Evolutionary conservation across 1,140 invertebrate genomes (phyloP), one percentile per base, ranked within the genome.

Genomic region (Drepana arcuata): DNA sequence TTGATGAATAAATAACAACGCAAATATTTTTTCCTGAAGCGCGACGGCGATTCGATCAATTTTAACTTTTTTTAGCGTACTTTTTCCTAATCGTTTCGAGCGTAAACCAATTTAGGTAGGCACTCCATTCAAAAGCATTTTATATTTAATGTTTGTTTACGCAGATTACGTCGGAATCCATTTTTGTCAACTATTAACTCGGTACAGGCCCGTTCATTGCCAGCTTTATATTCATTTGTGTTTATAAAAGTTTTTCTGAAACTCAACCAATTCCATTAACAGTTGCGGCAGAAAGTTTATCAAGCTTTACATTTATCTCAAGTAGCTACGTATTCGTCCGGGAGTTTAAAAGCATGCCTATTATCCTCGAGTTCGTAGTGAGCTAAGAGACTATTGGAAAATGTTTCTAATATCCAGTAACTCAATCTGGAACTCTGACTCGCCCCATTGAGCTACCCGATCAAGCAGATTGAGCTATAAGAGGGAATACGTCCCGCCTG

Each of bases 401-500:
- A 45, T 11, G 41, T 41, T 53, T 48, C 45, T 53, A 53, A 43
- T 45, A 48, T 45, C 41, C 42, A 42, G 39, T 41, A 48, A 48
- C 44, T 69, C 60, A 67, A 64, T 65, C 53, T 52, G 46, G 24
- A 13, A 11, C 26, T 16, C 32, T 28, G 26, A 35, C 44, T 14
- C 15, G 32, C 36, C 18, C 9, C 33, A 14, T 53, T 45, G 41
- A 58, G 48, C 41, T 37, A 60, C 67, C 68, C 65, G 58, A 71
- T 69, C 65, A 65, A 63, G 51, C 53, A 48, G 48, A 62, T 62
- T 58, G 60, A 64, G 57, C 57, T 26, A 33, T 58, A 58, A 54
- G 53, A 59, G 48, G 43, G 53, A 65, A 59, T 59, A 62, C 47
- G 47, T 52, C 36, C 44, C 30, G 38, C 43, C 43, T 40, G 60